Evolutionary conservation across 53 echinoderm and acorn worm genomes (phyloP).

Genomic region (Holothuria scabra): DNA sequence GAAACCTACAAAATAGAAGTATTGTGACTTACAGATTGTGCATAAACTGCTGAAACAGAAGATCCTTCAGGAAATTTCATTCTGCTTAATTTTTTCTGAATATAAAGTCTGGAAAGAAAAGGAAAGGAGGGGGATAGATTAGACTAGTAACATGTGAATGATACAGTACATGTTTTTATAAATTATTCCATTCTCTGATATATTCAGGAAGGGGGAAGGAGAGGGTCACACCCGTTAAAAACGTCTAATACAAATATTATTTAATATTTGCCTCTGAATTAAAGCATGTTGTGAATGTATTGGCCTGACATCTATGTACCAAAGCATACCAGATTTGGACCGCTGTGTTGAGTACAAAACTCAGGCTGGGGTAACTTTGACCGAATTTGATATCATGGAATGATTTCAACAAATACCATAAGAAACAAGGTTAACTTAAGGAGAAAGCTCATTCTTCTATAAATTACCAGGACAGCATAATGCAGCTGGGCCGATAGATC

Average conservation of each 20-base stretch:
- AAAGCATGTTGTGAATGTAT: no score
- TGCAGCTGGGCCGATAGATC: background rate
- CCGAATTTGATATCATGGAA: no score
- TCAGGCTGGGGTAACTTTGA: no score
- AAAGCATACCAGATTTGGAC: no score
- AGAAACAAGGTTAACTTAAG: background rate
- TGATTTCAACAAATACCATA: no score
- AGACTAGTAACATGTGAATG: background rate
- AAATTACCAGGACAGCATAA: background rate
- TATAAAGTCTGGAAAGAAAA: constrained; percentile 68
- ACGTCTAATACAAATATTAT: no score
- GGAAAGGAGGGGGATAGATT: background rate
- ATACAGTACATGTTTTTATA: background rate
- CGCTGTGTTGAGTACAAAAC: no score
- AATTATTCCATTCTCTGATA: background rate
- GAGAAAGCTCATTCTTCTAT: background rate
- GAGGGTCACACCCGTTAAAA: no score
- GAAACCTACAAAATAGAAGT: background rate
- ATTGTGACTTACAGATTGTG: constrained; percentile 69
- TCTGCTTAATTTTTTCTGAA: constrained; percentile 83
- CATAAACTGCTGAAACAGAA: constrained; percentile 65
- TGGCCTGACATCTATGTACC: no score
- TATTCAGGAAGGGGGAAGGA: no score
- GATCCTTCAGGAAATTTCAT: constrained; percentile 59
- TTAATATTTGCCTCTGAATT: no score